Percentiles rank a stretch among this genome's conserved stretches.
Conservation (phyloP, 2,797 vertebrate genomes). For the Spinus pinus region DNA sequence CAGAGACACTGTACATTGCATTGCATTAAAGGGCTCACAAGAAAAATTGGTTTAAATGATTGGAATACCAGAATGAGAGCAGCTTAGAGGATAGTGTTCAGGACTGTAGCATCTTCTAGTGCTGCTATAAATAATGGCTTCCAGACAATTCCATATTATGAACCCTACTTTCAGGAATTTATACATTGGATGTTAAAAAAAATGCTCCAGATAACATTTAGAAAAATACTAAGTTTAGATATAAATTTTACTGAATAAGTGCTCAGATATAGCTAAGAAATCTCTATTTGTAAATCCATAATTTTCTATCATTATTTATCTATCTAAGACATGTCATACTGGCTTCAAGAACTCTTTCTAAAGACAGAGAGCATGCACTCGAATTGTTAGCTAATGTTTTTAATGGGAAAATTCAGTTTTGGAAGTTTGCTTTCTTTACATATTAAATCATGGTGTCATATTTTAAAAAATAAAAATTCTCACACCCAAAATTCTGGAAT, state of each 20-base stretch:
- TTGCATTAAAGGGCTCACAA: neutral
- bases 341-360: neutral
- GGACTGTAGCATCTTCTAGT: neutral
- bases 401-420: neutral
- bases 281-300: neutral
- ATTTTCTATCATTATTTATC: neutral
- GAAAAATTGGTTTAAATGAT: conserved; percentile 27
- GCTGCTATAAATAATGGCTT: conserved; percentile 19
- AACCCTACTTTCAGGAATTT: conserved; percentile 27
- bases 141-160: conserved; percentile 7
- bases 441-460: neutral
- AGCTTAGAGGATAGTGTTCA: neutral
- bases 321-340: neutral
- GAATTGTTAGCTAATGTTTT: neutral
- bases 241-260: neutral
- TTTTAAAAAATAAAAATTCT: neutral
- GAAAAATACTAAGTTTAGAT: neutral
- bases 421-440: neutral
- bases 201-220: neutral
- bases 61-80: neutral
- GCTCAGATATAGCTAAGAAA: neutral
- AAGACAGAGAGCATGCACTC: neutral
- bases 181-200: neutral
- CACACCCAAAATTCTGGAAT: neutral
- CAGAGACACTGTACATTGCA: neutral